Percentiles rank a stretch among this genome's conserved stretches.
These are phyloP conservation scores for Tapirus terrestris DNA, from an alignment of 2,113 vertebrate genomes.

Conservation along the genomic window DNA sequence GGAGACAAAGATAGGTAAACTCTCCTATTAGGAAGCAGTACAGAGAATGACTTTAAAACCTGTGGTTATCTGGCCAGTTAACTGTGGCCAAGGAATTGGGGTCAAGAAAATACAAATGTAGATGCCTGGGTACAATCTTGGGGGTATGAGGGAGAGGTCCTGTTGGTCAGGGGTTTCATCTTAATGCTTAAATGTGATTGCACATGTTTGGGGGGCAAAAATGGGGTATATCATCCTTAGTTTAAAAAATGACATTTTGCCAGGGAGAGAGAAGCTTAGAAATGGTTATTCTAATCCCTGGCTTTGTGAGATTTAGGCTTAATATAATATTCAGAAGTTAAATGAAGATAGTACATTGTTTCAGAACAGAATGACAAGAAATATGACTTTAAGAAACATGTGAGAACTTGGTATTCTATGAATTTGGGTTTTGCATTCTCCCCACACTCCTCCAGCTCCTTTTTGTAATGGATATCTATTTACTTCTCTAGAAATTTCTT, in stretches of 20 bases:
- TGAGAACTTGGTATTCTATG: background rate
- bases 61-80: background rate
- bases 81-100: background rate
- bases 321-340: background rate
- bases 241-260: background rate
- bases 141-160: background rate
- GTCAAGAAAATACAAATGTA: background rate
- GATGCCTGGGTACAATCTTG: background rate
- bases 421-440: background rate
- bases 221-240: background rate
- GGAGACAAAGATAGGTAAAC: background rate
- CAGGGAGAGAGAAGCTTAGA: background rate
- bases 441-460: background rate
- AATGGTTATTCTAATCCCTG: conserved; percentile 4
- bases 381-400: background rate
- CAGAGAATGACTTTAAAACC: background rate
- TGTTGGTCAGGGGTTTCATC: background rate
- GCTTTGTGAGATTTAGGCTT: background rate
- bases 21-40: background rate
- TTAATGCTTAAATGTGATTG: background rate
- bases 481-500: background rate
- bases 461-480: background rate
- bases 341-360: background rate
- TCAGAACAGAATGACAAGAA: background rate
- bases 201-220: background rate